These are phyloP conservation scores for Neolamprologus fasciatus DNA, from an alignment of 2,113 vertebrate species.

Conservation along the genomic window DNA sequence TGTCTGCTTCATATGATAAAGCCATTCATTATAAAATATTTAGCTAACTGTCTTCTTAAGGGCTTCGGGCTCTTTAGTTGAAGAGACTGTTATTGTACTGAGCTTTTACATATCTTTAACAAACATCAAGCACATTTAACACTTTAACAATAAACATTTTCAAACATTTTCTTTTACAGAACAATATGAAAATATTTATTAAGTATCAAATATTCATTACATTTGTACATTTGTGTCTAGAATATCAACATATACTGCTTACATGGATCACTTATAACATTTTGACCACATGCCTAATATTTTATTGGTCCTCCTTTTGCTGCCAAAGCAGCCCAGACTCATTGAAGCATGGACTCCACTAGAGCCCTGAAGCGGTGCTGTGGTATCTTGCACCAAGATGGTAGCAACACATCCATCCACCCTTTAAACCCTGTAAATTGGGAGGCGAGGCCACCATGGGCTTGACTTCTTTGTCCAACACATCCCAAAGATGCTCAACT, in stretches of 20 bases:
- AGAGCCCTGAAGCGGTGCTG: neutral
- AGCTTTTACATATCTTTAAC: neutral
- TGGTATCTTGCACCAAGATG: neutral
- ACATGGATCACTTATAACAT: neutral
- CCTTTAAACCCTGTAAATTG: neutral
- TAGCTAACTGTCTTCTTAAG: neutral
- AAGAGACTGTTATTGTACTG: neutral
- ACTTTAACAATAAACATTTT: neutral
- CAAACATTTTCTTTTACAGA: neutral
- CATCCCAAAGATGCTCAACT: neutral
- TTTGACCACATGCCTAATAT: neutral
- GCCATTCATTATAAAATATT: slow-evolving; percentile 14
- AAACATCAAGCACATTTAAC: neutral
- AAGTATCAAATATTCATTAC: neutral
- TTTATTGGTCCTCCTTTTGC: neutral
- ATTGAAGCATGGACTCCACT: neutral
- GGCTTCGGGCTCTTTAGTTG: neutral
- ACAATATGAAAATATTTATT: neutral
- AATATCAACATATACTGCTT: neutral
- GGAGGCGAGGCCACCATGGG: neutral
- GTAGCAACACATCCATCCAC: neutral
- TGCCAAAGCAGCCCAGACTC: neutral
- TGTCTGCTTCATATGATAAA: slow-evolving; percentile 1
- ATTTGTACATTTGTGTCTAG: neutral
- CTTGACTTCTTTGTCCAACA: neutral